A percentile compares a stretch with the other conserved stretches of the same genome.
phyloP scores from a whole-genome alignment of 2,113 vertebrate genomes.

The Rhabdornis inornatus region DNA sequence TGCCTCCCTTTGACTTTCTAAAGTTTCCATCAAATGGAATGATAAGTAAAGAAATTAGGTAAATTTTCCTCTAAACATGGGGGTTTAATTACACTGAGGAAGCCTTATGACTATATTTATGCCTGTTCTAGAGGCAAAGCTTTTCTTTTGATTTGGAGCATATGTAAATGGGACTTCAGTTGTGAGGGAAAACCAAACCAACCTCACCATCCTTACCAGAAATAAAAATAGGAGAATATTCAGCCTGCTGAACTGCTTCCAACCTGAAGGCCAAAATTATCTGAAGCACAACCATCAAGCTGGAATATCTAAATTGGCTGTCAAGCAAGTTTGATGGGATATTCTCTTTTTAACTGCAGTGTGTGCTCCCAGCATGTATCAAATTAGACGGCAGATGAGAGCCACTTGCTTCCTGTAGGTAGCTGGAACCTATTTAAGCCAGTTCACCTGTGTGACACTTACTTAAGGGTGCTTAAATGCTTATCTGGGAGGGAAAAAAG shows the following conservation, averaged over 20 bases:
- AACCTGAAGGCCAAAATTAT: background rate
- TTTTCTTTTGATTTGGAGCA: background rate
- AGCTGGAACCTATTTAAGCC: background rate
- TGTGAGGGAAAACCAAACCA: background rate
- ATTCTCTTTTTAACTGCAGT: background rate
- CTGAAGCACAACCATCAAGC: background rate
- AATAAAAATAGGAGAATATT: background rate
- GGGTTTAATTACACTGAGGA: background rate
- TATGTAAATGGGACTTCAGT: background rate
- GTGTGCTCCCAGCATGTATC: background rate
- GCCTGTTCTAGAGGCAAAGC: background rate
- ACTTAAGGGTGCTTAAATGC: background rate
- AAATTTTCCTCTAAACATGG: background rate
- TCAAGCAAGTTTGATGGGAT: background rate
- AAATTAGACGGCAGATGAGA: background rate
- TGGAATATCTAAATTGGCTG: background rate
- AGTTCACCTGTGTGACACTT: background rate
- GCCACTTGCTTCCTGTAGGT: background rate
- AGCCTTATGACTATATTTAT: background rate
- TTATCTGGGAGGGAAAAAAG: background rate
- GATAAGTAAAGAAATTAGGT: background rate
- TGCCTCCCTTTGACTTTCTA: background rate
- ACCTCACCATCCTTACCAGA: background rate
- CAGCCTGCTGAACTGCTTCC: background rate
- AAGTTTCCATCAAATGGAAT: background rate